Base-by-base conservation (phyloP, 2,113 vertebrate species). In the Myotis lucifugus region DNA sequence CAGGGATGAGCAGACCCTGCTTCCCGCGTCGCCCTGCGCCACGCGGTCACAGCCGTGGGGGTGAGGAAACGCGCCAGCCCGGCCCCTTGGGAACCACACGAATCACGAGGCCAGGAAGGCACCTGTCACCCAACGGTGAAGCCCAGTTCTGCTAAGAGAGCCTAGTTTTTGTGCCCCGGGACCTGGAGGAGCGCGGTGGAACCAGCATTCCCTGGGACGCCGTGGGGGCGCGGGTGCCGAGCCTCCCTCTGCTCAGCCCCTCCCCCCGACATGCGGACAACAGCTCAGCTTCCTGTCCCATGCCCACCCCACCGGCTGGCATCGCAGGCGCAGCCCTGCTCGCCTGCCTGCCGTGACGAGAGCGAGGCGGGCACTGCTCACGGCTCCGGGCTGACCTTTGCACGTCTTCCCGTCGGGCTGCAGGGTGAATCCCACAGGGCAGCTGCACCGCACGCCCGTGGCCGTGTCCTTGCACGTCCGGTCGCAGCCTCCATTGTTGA, bases 331-430 rank as follows among this genome's bases (percentile, higher is more conserved):
- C n/a, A n/a, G n/a, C 4, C 3, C 5, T 23, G 29, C 34, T 29
- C 23, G 0, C 61, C n/a, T 5, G 25, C 12, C 19, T 0, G 0
- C 32, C 4, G 0, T 1, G 9, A 8, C 27, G 2, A 32, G 37
- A 5, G 59, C 0, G 56, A 6, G 69, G 69, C 0, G 2, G 48
- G 29, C 15, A 0, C 8, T 3, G 32, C 40, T 21, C 4, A 0
- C 1, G 8, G 73, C 50, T 32, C 19, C 14, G 2, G 0, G 98
- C 99, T 99, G 97, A 99, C 99, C 99, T 99, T 99, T 99, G 98
- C 99, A 99, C 3, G 99, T 99, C 98, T 99, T 99, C 94, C 99
- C 99, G 27, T 99, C 99, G 0, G 99, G 99, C 98, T 99, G 99
- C 93, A 99, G 98, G 12, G 99, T 99, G 97, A 99, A 99, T 95